Base-by-base conservation (phyloP, 2,888 invertebrate species). In the Neoaliturus tenellus region DNA sequence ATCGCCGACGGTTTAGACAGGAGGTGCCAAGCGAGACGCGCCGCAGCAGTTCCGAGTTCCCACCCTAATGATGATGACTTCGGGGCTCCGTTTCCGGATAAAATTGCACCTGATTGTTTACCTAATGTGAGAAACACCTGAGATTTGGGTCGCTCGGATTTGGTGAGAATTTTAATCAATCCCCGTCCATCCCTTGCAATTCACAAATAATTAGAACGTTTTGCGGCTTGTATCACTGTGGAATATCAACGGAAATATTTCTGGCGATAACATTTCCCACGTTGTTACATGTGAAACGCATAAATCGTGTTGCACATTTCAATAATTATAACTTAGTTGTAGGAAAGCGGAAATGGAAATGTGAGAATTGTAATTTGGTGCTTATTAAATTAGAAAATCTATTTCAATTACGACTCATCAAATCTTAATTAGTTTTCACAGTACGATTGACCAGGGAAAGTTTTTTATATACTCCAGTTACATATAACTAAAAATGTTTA, bases 151-250 rank as follows among this genome's bases (percentile, higher is more conserved):
- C 3, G 51, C 28, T 28, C 62, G 14, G 62, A 62, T 62, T 31
- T 62, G 4, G 62, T 62, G 62, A 62, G 62, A 62, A 62, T 28
- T 62, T 62, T 12, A 62, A 62, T 62, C 62, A 62, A 62, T 62
- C 62, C 28, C 1, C 23, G 51, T 62, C 55, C 55, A 14, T 28
- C 14, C 14, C 62, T 28, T 28, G 51, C 51, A 62, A 28, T 23
- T 55, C 23, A 23, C 55, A 4, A 31, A 62, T 62, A 28, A 62
- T 62, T 62, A 62, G 28, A 0, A 12, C 28, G 14, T 28, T 55
- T 31, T 62, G 12, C n/a, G 28, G 28, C n/a, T 31, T 25, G 62
- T 62, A 62, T 62, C 28, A 12, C 17, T 28, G 62, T 28, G 62
- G 31, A 28, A 31, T 28, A 62, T 62, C 55, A 28, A 17, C 62